Conservation (phyloP, 2,113 vertebrate genomes). For the Psettodes erumei region DNA sequence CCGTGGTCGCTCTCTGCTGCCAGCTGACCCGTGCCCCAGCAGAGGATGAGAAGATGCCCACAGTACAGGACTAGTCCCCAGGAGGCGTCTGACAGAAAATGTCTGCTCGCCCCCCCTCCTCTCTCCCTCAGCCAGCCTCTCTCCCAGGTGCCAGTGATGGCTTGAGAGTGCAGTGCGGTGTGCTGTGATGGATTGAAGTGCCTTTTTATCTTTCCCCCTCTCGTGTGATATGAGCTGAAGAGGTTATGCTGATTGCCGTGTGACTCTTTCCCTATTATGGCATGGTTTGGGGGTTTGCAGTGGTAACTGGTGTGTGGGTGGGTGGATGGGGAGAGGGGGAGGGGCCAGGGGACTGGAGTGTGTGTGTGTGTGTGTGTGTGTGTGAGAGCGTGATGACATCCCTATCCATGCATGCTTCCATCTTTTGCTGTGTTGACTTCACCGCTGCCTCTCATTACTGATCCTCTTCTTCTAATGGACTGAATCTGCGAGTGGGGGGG, state of each 20-base stretch:
- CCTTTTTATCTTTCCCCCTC: conserved; percentile 67
- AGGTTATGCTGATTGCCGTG: conserved; percentile 73
- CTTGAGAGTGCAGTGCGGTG: conserved; percentile 83
- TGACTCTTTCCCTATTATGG: conserved; percentile 77
- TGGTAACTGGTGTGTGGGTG: conserved; percentile 69
- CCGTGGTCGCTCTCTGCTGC: conserved; percentile 59
- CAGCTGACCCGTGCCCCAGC: conserved; percentile 74
- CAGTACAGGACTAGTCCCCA: conserved; percentile 63
- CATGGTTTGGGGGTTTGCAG: conserved; percentile 84
- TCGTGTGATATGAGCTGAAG: conserved; percentile 76
- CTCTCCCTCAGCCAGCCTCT: conserved; percentile 65
- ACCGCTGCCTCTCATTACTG: conserved; percentile 47
- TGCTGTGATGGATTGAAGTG: conserved; percentile 82
- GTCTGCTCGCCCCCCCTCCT: conserved; percentile 15
- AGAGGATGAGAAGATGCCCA: conserved; percentile 66
- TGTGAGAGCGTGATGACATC: conserved; percentile 49
- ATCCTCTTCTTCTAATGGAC: conserved; percentile 23
- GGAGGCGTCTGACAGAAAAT: conserved; percentile 60
- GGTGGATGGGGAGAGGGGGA: not conserved
- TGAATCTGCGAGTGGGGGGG: not conserved
- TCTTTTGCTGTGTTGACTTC: conserved; percentile 61
- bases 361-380: conserved; percentile 34
- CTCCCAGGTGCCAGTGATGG: conserved; percentile 81
- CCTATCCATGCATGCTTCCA: conserved; percentile 71
- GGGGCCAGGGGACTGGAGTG: not conserved